Conservation (phyloP, 1,140 invertebrate species). For the Ceratina australensis region DNA sequence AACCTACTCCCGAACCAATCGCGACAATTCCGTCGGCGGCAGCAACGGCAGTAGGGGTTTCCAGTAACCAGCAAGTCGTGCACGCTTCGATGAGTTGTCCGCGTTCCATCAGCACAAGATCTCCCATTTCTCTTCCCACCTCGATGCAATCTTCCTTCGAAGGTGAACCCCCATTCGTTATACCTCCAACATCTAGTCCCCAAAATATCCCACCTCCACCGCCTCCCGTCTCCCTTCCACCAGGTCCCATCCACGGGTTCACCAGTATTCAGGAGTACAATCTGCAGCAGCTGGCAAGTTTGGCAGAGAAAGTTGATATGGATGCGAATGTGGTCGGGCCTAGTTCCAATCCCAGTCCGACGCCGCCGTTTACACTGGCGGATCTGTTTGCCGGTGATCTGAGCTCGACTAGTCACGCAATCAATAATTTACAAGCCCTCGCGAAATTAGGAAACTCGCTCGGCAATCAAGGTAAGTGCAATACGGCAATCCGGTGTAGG, state of each 20-base stretch:
- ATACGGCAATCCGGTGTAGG: too few species aligned
- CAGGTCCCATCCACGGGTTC: constrained; percentile 80
- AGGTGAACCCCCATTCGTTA: constrained; percentile 79
- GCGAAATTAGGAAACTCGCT: constrained; percentile 88
- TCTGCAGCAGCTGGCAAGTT: constrained; percentile 88
- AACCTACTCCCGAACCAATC: constrained; percentile 58
- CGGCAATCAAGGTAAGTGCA: constrained; percentile 82
- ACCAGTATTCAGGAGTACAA: constrained; percentile 91
- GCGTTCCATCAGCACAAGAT: constrained; percentile 81
- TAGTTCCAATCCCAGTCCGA: constrained; percentile 84
- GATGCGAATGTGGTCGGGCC: constrained; percentile 75
- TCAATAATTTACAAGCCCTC: constrained; percentile 92
- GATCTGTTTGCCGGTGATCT: constrained; percentile 88
- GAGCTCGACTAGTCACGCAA: constrained; percentile 85
- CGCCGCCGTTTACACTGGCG: constrained; percentile 85
- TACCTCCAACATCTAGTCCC: constrained; percentile 74
- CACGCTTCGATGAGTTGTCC: constrained; percentile 77
- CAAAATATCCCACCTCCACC: constrained; percentile 78
- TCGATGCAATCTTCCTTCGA: constrained; percentile 90
- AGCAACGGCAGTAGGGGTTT: constrained; percentile 27
- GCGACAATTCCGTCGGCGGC: constrained; percentile 49
- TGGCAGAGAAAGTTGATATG: constrained; percentile 84
- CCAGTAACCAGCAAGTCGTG: constrained; percentile 68
- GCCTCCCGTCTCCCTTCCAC: constrained; percentile 73
- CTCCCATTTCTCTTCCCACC: constrained; percentile 84